phyloP scores from a whole-genome alignment of 2,113 vertebrate species.

The Corynorhinus townsendii region DNA sequence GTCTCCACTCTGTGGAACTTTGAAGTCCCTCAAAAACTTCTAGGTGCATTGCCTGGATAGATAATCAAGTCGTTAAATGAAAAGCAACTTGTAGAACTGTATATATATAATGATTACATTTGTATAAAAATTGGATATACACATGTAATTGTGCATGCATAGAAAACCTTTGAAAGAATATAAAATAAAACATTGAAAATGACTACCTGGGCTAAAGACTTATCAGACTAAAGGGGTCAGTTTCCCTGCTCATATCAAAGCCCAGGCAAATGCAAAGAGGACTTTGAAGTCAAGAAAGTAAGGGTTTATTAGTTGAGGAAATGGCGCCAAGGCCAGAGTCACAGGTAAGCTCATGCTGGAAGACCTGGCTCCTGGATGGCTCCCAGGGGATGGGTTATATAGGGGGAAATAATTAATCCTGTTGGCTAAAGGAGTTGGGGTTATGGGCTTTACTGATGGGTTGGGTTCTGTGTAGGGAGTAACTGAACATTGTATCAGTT shows the following conservation, averaged over 20 bases:
- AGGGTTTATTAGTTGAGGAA: neutral
- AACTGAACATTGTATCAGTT: neutral
- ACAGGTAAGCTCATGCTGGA: neutral
- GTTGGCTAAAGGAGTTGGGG: neutral
- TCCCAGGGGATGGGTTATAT: neutral
- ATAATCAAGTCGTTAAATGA: neutral
- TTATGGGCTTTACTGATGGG: neutral
- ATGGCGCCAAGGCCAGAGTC: neutral
- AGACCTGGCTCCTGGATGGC: neutral
- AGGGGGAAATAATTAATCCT: neutral
- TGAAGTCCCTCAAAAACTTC: neutral
- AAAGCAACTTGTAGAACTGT: neutral
- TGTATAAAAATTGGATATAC: neutral
- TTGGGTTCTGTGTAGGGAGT: neutral
- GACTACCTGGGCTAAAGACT: neutral
- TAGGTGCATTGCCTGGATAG: neutral
- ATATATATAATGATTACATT: neutral
- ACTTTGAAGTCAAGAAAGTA: neutral
- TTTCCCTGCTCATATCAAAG: neutral
- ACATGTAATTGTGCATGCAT: neutral
- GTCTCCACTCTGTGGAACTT: neutral
- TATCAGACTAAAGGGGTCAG: neutral
- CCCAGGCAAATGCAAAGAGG: neutral
- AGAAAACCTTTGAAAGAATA: neutral
- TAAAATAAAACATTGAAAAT: slow-evolving; percentile 16